Evolutionary conservation across 2,888 invertebrate genomes (phyloP), one percentile per base, ranked within the genome.

Genomic region (Pycnomerus fuliginosus): DNA sequence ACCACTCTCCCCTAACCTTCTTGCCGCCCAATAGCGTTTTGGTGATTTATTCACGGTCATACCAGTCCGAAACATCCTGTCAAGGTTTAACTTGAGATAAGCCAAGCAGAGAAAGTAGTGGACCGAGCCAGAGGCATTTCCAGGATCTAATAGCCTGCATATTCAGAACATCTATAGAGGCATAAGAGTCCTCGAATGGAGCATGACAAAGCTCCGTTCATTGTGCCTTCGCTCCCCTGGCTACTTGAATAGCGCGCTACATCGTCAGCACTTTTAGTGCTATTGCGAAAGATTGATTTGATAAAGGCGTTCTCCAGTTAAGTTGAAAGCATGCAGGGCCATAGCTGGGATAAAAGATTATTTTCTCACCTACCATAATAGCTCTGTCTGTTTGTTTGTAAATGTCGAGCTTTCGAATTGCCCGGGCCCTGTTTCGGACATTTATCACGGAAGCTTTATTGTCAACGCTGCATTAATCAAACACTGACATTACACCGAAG

Each of bases 231-330:
- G 35, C 55, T 55, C 61, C 58, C 57, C 50, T 56, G 64, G 60
- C 62, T 58, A 65, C 66, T 66, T 66, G 66, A 66, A 67, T 66
- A 52, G 63, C 63, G 57, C 50, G 64, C 62, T 60, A 64, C 66
- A 58, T 54, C 65, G 67, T 68, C 69, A 69, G 68, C 69, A 65
- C 65, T 69, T 69, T 70, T 60, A 56, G 54, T 50, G 61, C 63
- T 62, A 64, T 65, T 67, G 58, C 60, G 55, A 64, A 62, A 68
- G 70, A 70, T 69, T 69, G 67, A 70, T 69, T 69, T 65, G 70
- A 70, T 70, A 69, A 68, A 64, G 68, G 67, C 67, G 64, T 65
- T 61, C 59, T 66, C 58, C 51, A 57, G 57, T 56, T 60, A 53
- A 51, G 50, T 53, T 57, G 61, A 64, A 62, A 61, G 61, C 58